Evolutionary conservation across 1,140 invertebrate genomes (phyloP).

Genomic region (Contarinia nasturtii): DNA sequence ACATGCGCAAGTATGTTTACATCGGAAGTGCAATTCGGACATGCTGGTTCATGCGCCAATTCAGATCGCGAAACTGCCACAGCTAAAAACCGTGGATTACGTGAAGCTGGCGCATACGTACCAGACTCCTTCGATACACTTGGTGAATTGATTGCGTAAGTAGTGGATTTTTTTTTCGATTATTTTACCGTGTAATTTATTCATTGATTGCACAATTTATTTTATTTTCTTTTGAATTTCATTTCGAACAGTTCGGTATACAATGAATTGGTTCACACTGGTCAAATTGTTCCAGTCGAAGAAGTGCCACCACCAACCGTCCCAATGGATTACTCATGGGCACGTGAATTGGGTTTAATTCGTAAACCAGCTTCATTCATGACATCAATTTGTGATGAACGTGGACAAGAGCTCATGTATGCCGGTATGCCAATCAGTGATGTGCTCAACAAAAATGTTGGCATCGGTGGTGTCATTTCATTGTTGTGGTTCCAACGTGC

Average conservation of each 20-base stretch:
- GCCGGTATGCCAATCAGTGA: conserved; percentile 97
- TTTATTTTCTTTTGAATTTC: too few species aligned
- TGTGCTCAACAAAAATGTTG: conserved; percentile 72
- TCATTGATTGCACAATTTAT: too few species aligned
- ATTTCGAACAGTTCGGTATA: conserved; percentile 43
- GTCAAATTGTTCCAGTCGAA: conserved; percentile 65
- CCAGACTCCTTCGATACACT: conserved; percentile 87
- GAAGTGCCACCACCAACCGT: conserved; percentile 96
- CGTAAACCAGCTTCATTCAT: conserved; percentile 98
- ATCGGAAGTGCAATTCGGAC: conserved; percentile 97
- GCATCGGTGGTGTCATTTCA: conserved; percentile 93
- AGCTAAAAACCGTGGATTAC: conserved; percentile 77
- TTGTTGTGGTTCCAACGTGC: conserved; percentile 97
- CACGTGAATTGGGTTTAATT: conserved; percentile 91
- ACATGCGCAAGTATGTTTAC: conserved; percentile 86
- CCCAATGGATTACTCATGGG: conserved; percentile 99
- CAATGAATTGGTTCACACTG: conserved; percentile 56
- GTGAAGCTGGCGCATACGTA: conserved; percentile 68
- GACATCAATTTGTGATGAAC: conserved; percentile 97
- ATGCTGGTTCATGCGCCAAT: conserved; percentile 95
- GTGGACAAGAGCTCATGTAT: conserved; percentile 94
- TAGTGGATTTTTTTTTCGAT: too few species aligned
- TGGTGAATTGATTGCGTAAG: conserved; percentile 32
- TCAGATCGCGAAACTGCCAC: conserved; percentile 86
- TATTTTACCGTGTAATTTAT: too few species aligned